Conservation (phyloP, 2,797 vertebrate species). For the Ctenopoma kingsleyae region DNA sequence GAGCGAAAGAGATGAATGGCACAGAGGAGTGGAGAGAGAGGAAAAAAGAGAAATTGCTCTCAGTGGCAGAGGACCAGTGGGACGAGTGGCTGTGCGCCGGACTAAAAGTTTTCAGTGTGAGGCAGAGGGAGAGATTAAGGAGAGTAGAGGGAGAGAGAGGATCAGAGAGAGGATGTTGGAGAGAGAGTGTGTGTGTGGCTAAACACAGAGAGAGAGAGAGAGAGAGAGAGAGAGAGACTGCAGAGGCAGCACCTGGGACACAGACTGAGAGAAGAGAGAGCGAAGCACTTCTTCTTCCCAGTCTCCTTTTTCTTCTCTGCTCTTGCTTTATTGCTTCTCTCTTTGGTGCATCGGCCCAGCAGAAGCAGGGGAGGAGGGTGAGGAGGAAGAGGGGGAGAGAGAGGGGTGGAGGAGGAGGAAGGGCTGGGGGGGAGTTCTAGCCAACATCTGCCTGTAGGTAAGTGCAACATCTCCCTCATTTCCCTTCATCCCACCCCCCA, state of each 20-base stretch:
- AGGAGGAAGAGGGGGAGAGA: no score
- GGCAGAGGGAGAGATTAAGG: slow-evolving; percentile 42
- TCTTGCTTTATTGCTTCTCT: slow-evolving; percentile 66
- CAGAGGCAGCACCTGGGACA: slow-evolving; percentile 84
- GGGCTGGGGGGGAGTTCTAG: slow-evolving; percentile 28
- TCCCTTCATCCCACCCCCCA: slow-evolving; percentile 19
- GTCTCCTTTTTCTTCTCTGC: slow-evolving; percentile 48
- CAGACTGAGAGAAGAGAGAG: slow-evolving; percentile 67
- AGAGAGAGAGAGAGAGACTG: slow-evolving; percentile 70
- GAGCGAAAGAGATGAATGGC: slow-evolving; percentile 24
- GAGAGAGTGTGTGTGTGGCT: slow-evolving; percentile 29
- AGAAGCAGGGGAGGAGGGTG: slow-evolving; percentile 45
- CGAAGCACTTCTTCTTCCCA: slow-evolving; percentile 67
- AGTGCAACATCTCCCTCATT: slow-evolving; percentile 73
- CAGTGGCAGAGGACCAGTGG: slow-evolving; percentile 54
- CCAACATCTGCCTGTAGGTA: slow-evolving; percentile 81
- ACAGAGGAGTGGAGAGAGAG: slow-evolving; percentile 34
- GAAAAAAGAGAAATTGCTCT: slow-evolving; percentile 42
- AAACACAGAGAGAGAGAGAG: slow-evolving; percentile 29
- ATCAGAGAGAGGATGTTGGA: slow-evolving; percentile 44
- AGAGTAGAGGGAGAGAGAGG: slow-evolving; percentile 35
- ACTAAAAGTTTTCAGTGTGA: slow-evolving; percentile 82
- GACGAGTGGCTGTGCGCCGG: slow-evolving; percentile 61
- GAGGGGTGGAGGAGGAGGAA: not conserved
- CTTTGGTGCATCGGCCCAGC: slow-evolving; percentile 78